Conservation (phyloP, 2,888 invertebrate genomes). For the Chaetogeoica ovagalla region DNA sequence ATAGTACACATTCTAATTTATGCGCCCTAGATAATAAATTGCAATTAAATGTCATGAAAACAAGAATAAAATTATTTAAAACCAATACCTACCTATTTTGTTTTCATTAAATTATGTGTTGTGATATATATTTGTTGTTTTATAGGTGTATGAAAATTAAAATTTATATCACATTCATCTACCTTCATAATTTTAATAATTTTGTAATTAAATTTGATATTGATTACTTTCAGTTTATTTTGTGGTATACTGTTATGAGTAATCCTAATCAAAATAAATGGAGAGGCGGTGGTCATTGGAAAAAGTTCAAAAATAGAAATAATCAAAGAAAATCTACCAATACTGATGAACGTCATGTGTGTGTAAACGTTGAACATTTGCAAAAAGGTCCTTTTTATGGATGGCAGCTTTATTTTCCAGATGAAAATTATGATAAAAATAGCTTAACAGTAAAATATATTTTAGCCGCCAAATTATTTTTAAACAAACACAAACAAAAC, state of each 20-base stretch:
- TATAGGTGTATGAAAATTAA: too few relatives aligned
- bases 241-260: constrained; percentile 34
- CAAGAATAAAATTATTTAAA: too few relatives aligned
- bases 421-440: constrained; percentile 64
- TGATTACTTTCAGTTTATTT: constrained; percentile 48
- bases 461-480: constrained; percentile 64
- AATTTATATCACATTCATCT: not conserved
- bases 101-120: too few relatives aligned
- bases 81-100: too few relatives aligned
- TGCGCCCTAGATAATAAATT: too few relatives aligned
- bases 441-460: constrained; percentile 63
- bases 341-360: not conserved
- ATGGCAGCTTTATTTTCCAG: constrained; percentile 79
- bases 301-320: constrained; percentile 38
- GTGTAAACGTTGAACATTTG: constrained; percentile 13
- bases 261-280: constrained; percentile 40
- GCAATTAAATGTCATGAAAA: too few relatives aligned
- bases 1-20: too few relatives aligned
- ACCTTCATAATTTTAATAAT: not conserved
- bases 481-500: constrained; percentile 61
- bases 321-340: not conserved
- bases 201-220: constrained; percentile 20
- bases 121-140: too few relatives aligned
- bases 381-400: constrained; percentile 64
- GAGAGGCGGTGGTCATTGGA: constrained; percentile 23